These are phyloP conservation scores for Lasaia peninsularis DNA, from an alignment of 1,140 invertebrate genomes.

Conservation along the genomic window DNA sequence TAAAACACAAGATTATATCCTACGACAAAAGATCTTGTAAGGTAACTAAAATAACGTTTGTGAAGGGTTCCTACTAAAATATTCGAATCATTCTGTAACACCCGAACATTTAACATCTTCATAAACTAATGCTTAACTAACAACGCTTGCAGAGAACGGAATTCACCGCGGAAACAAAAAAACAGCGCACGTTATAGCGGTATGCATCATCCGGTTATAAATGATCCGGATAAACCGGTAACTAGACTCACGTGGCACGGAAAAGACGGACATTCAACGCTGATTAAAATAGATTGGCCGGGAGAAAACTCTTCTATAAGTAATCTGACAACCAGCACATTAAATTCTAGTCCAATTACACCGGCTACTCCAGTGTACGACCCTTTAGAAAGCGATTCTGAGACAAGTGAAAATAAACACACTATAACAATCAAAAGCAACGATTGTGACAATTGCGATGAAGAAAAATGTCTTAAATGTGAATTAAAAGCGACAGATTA, in stretches of 20 bases:
- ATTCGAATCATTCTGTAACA: conserved; percentile 8
- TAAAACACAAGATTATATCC: conserved; percentile 25
- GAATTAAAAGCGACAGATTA: conserved; percentile 63
- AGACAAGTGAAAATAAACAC: conserved; percentile 60
- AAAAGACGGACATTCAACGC: conserved; percentile 58
- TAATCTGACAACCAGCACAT: conserved; percentile 49
- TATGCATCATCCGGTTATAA: conserved; percentile 42
- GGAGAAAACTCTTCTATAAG: conserved; percentile 42
- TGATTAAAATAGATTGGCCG: conserved; percentile 68
- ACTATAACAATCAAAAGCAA: conserved; percentile 55
- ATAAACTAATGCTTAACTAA: conserved; percentile 27
- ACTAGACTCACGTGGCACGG: conserved; percentile 61
- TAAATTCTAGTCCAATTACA: conserved; percentile 50
- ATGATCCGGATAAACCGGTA: conserved; percentile 31
- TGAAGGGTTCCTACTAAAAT: conserved; percentile 9
- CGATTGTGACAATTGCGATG: conserved; percentile 50
- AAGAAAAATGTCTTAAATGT: conserved; percentile 64
- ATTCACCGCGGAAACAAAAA: conserved; percentile 60
- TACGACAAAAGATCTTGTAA: conserved; percentile 15
- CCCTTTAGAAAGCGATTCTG: conserved; percentile 60
- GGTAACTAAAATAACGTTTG: conserved; percentile 18
- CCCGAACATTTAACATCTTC: conserved; percentile 14
- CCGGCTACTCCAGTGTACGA: conserved; percentile 58
- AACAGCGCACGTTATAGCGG: conserved; percentile 50
- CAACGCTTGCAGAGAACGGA: conserved; percentile 60